Base-by-base conservation (phyloP, 2,113 vertebrate genomes). In the Gopherus flavomarginatus region DNA sequence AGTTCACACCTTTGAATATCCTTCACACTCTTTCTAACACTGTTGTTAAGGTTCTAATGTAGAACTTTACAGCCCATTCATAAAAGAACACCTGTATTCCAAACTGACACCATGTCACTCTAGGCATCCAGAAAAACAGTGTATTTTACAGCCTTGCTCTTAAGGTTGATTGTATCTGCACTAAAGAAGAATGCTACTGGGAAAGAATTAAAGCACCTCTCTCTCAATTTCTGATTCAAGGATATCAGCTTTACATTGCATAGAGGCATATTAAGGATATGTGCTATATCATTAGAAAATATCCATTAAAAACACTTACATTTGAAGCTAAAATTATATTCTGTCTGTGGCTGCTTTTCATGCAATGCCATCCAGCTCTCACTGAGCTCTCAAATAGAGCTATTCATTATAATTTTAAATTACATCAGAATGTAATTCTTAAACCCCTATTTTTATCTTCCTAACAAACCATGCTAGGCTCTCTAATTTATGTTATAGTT, bases 241-340 rank as follows among this genome's bases (percentile, higher is more conserved):
- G 7, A 69, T 80, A 83, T 82, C 77, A 92, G 21, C 19, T 89
- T 81, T 82, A 84, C 22, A 42, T 83, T 83, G 85, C 14, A 57
- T 27, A 91, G 38, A 89, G 47, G 38, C 12, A 91, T 95, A 87
- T 90, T 90, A 94, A 94, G 54, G 69, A 89, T 54, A 69, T 38
- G 38, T 5, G n/a, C 12, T 72, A 81, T 12, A 50, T 14, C 19
- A 78, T 83, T 93, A 90, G 82, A 93, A 96, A 90, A 72, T 5
- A 54, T 27, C 6, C 56, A 92, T 93, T 94, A 94, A 90, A 78
- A 91, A 87, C 87, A 97, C 16, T 9, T 90, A 84, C 94, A 96
- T 90, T 31, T 82, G 19, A 92, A 97, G 50, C 4, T 94, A 83
- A 96, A 95, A 91, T 93, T 80, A 50, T 27, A 57, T 87, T 88